Evolutionary conservation across 2,888 invertebrate genomes (phyloP), one percentile per base, ranked within the genome.

Genomic region (Ypsolopha scabrella): DNA sequence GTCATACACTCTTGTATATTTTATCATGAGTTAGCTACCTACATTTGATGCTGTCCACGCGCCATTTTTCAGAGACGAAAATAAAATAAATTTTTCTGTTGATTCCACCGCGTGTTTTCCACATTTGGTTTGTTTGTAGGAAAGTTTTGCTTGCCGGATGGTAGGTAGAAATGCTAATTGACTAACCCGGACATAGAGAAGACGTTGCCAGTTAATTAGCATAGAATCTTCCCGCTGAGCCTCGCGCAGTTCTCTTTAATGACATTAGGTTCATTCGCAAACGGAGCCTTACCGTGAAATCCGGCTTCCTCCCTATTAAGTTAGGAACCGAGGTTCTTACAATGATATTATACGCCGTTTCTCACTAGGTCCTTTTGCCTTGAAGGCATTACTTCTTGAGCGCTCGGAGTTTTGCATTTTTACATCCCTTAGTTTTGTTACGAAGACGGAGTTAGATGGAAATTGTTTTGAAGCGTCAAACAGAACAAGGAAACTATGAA

Each of bases 1-100:
- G 62, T 65, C 66, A 69, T 61, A 64, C 58, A 60, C 60, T 65
- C 62, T 54, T 62, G 51, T 63, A 62, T 65, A 63, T 64, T 70
- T 68, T 68, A 68, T 68, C 64, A 64, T 60, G 59, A 61, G 53
- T 45, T 45, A 33, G 11, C n/a, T 11, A 11, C 47, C 14, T 47
- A 13, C 3, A n/a, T 61, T 60, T 58, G 56, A 24, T 4, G 24
- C 24, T 24, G 24, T 24, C 4, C 24, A 24, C 24, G 4, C 24
- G 24, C 24, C 24, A 24, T 24, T 24, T 24, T 24, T 24, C 4
- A 24, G 24, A 24, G 24, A 24, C 24, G 24, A 24, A 4, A 24
- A 24, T 24, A 24, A 24, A 24, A 24, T 24, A 24, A 2, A 24
- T 24, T 24, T 24, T 24, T 24, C 24, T 3, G 24, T 4, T 3